phyloP scores from a whole-genome alignment of 2,797 vertebrate species.

The Lithobates sylvaticus region DNA sequence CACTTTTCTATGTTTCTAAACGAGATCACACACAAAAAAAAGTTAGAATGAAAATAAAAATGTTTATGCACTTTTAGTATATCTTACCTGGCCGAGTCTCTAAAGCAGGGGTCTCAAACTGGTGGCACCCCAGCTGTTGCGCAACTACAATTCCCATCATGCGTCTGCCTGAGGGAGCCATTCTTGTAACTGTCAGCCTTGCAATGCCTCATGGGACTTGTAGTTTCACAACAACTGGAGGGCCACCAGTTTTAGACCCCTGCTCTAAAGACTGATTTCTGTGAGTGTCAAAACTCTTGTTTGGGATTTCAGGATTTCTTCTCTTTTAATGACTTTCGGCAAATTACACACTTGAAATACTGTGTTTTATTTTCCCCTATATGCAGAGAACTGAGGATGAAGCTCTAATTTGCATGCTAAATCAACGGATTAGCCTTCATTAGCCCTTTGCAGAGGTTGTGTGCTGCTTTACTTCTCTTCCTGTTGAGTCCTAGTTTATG shows the following conservation, averaged over 20 bases:
- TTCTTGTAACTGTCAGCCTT: no score
- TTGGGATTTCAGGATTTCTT: background rate
- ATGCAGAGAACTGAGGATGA: conserved; percentile 27
- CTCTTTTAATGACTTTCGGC: background rate
- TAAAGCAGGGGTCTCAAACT: no score
- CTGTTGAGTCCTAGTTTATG: conserved; percentile 40
- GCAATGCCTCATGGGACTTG: no score
- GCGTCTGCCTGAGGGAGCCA: no score
- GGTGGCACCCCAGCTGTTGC: no score
- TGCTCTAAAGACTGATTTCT: background rate
- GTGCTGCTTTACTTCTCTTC: conserved; percentile 22
- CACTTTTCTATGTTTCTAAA: no score
- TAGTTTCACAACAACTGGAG: no score
- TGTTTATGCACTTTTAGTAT: background rate
- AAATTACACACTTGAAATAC: conserved; percentile 25
- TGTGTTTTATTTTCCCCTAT: background rate
- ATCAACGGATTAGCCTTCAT: conserved; percentile 50
- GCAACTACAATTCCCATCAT: no score
- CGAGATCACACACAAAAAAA: no score
- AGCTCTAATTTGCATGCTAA: conserved; percentile 46
- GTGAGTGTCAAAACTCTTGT: background rate
- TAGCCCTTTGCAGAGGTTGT: conserved; percentile 40
- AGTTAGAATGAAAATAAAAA: background rate
- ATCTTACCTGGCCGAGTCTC: background rate
- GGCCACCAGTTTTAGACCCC: no score